phyloP scores from a whole-genome alignment of 2,797 vertebrate species.

The Hydrophis major region DNA sequence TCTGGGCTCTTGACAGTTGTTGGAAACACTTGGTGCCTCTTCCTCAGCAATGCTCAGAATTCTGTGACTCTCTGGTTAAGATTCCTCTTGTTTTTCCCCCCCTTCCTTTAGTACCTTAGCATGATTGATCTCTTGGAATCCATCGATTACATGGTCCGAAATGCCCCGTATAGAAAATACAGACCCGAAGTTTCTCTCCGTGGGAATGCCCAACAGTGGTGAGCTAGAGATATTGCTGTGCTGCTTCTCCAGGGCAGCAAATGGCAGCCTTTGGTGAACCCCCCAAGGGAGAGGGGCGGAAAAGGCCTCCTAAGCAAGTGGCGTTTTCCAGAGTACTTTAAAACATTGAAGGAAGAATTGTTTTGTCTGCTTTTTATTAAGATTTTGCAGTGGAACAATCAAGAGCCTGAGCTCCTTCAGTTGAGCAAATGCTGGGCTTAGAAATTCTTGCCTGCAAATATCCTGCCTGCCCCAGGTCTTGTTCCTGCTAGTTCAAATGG shows the following conservation, averaged over 20 bases:
- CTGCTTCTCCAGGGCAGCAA: not conserved
- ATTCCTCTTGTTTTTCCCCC: not conserved
- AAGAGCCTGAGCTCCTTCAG: not conserved
- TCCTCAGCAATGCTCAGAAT: not conserved
- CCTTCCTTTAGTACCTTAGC: constrained; percentile 81
- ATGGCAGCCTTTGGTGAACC: not conserved
- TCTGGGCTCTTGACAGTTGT: not conserved
- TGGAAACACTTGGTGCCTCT: not conserved
- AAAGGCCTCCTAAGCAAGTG: not conserved
- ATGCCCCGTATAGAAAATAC: constrained; percentile 87
- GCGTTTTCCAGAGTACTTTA: not conserved
- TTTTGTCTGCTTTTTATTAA: not conserved
- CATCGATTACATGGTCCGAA: constrained; percentile 92
- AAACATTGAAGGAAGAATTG: not conserved
- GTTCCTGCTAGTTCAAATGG: not conserved
- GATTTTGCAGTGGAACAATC: not conserved
- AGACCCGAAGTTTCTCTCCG: constrained; percentile 78
- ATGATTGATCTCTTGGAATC: constrained; percentile 92
- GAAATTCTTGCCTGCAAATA: not conserved
- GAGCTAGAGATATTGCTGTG: constrained; percentile 51
- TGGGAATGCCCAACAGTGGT: constrained; percentile 79
- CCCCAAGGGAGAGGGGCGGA: not conserved
- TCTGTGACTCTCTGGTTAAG: not conserved
- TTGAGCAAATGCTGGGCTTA: not conserved
- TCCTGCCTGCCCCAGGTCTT: not conserved